phyloP scores from a whole-genome alignment of 2,888 invertebrate genomes.

The Napeogenes sylphis region DNA sequence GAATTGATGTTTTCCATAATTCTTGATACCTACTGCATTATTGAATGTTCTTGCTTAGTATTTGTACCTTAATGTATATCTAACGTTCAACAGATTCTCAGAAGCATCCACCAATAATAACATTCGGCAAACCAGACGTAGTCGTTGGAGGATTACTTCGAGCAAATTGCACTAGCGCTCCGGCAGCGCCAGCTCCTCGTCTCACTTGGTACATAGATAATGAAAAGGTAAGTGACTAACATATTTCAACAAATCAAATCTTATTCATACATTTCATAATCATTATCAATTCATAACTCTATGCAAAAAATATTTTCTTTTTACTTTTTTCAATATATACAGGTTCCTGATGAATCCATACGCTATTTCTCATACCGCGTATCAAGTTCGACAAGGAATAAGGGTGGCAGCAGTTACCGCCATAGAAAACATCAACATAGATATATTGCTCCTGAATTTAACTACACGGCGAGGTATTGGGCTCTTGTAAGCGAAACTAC shows the following conservation, averaged over 20 bases:
- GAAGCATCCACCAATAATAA: slow-evolving; percentile 82
- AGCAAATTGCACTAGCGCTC: slow-evolving; percentile 86
- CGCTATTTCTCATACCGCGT: slow-evolving; percentile 68
- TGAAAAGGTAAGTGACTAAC: slow-evolving; percentile 76
- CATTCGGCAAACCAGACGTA: slow-evolving; percentile 83
- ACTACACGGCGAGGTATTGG: slow-evolving; percentile 71
- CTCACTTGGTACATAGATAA: slow-evolving; percentile 88
- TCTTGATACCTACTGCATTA: too few relatives aligned
- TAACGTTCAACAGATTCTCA: slow-evolving; percentile 75
- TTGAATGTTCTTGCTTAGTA: too few relatives aligned
- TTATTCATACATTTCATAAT: too few relatives aligned
- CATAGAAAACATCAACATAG: slow-evolving; percentile 69
- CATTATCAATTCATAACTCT: too few relatives aligned
- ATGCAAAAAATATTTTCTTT: too few relatives aligned
- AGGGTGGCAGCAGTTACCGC: slow-evolving; percentile 65
- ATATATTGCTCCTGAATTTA: slow-evolving; percentile 70
- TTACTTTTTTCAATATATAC: slow-evolving; percentile 10
- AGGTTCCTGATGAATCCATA: slow-evolving; percentile 68
- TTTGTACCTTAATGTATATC: not conserved
- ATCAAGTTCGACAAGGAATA: slow-evolving; percentile 66
- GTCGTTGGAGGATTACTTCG: slow-evolving; percentile 83
- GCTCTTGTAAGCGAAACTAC: slow-evolving; percentile 69
- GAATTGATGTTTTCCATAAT: too few relatives aligned
- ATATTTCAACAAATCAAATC: too few relatives aligned
- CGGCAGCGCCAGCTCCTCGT: slow-evolving; percentile 83